Base-by-base conservation (phyloP, 2,888 invertebrate genomes). In the Alentia gelatinosa region DNA sequence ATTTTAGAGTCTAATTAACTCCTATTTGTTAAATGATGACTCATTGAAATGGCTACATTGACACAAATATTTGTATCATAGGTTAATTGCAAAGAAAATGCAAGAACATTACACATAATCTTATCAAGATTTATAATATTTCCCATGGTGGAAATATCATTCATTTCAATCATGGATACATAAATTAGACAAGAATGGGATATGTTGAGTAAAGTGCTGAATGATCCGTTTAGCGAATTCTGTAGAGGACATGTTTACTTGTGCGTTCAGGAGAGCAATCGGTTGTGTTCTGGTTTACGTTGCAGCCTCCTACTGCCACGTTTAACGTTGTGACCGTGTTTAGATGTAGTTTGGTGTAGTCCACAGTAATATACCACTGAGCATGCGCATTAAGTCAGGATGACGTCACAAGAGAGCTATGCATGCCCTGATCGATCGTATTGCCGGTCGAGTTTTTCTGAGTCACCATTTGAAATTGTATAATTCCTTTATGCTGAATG, bases 401-500 rank as follows among this genome's bases (percentile, higher is more conserved):
- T 26, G 68, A 26, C 33, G 26, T 68, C 68, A 68, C 68, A 26
- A 35, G 37, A 56, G n/a, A 79, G 79, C 37, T 26, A 79, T 37
- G n/a, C 39, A 19, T 23, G 37, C 12, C 35, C 9, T 4, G 5
- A 56, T 56, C 23, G 23, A 56, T 56, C 23, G n/a, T 19, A 5
- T 23, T 33, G 75, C 5, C 35, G n/a, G 30, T 23, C 12, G 12
- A 23, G 15, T 37, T 79, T 23, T 35, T 35, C 79, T 39, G 79
- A 35, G 37, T 79, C 35, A 37, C 79, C 19, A 79, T 79, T 79
- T 79, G 39, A 79, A 79, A 35, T 35, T 79, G 39, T 35, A 79
- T 37, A 79, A n/a, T 79, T 79, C 79, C 79, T 79, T 79, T n/a
- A 37, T 23, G 79, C 79, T 79, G 39, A 37, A 37, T 7, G 79